Evolutionary conservation across 2,888 invertebrate genomes (phyloP), one percentile per base, ranked within the genome.

Genomic region (Dione juno): DNA sequence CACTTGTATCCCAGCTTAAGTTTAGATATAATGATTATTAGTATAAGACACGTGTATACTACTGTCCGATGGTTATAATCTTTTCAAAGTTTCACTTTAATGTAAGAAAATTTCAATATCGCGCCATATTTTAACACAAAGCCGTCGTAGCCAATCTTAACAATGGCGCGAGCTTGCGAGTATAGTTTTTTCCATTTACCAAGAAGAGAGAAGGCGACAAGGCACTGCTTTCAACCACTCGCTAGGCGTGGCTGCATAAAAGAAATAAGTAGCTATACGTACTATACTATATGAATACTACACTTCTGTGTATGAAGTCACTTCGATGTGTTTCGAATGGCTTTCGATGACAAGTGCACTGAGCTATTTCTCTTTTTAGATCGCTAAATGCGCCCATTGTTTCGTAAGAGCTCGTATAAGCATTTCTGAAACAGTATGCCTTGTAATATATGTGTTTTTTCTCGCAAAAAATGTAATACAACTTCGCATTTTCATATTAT

Each of bases 321-420:
- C 84, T 88, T 81, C 84, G 81, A 88, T 86, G 88, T 88, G 82
- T 86, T 88, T 86, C 84, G 82, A 92, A 90, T 87, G 85, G 88
- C 86, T 90, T 91, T 92, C 92, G 91, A 92, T 92, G 91, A 90
- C 88, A 87, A 89, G 85, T 88, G 86, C 87, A 81, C 83, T 81
- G 84, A 88, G 85, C 82, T 82, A 85, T 86, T 89, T 88, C 85
- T 84, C 84, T 88, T 91, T 89, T 90, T 89, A 88, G 88, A 83
- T 77, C 82, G 81, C 88, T 89, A 88, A 92, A 90, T 89, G 90
- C 84, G 81, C 80, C 90, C 82, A 88, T 93, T 93, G 92, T 92
- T 91, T 85, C 83, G 76, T 75, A 80, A 81, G 79, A 82, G 80
- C 77, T 81, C 78, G 77, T 79, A 77, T 76, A 81, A 82, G 79